phyloP scores from a whole-genome alignment of 2,797 vertebrate genomes.

The Liparis tanakae region DNA sequence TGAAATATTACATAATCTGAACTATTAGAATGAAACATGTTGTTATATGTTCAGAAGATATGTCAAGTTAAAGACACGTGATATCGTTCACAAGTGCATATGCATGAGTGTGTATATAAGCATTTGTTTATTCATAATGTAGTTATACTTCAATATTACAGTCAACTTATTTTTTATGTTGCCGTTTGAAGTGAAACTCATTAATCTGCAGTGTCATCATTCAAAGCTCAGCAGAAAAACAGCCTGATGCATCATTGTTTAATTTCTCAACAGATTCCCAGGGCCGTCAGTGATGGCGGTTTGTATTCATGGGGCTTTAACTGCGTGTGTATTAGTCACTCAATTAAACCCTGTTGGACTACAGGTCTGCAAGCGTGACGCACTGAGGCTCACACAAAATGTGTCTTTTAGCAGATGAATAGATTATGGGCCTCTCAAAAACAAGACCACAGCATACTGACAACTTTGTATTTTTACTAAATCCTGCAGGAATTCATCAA shows the following conservation, averaged over 20 bases:
- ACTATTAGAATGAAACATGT: neutral
- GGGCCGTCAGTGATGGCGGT: conserved; percentile 42
- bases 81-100: neutral
- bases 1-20: neutral
- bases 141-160: neutral
- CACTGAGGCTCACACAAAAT: conserved; percentile 48
- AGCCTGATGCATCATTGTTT: conserved; percentile 49
- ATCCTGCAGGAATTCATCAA: neutral
- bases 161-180: neutral
- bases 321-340: conserved; percentile 61
- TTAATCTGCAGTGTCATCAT: neutral
- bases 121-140: neutral
- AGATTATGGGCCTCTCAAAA: conserved; percentile 49
- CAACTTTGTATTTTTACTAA: neutral
- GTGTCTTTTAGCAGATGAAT: conserved; percentile 43
- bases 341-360: conserved; percentile 67
- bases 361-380: conserved; percentile 63
- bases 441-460: conserved; percentile 6
- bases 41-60: neutral
- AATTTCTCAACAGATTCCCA: conserved; percentile 40
- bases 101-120: neutral
- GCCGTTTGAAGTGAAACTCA: neutral
- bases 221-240: conserved; percentile 25
- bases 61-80: neutral
- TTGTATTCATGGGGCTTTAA: conserved; percentile 53